Evolutionary conservation across 2,113 vertebrate species (phyloP).

Genomic region (Sterna hirundo): DNA sequence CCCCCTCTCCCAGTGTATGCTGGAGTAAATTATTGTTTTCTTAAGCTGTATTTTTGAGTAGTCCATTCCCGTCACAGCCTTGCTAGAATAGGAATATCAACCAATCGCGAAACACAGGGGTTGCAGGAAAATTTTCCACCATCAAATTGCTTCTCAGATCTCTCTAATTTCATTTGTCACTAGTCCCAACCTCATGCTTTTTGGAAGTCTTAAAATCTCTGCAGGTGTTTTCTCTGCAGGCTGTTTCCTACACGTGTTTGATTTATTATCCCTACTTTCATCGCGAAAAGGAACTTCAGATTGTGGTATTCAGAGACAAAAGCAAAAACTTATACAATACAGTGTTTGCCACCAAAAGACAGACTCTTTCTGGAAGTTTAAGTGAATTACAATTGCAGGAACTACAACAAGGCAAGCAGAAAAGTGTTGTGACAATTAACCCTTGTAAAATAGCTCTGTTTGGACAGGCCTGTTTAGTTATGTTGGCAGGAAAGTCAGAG

Average conservation of each 20-base stretch:
- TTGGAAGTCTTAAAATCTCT: neutral
- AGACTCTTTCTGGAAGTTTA: neutral
- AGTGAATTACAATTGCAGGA: neutral
- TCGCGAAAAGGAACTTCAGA: neutral
- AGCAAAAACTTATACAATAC: neutral
- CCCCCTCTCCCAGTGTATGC: neutral
- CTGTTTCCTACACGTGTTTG: neutral
- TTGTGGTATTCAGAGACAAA: neutral
- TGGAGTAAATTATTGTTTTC: constrained; percentile 26
- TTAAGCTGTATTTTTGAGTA: neutral
- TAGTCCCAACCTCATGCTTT: neutral
- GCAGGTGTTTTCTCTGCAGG: constrained; percentile 42
- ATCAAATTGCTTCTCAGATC: neutral
- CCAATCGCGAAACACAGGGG: neutral
- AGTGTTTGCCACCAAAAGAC: neutral
- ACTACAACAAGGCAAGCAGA: neutral
- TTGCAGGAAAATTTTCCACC: neutral
- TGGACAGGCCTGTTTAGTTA: constrained; percentile 56
- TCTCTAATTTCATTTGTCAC: neutral
- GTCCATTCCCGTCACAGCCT: neutral
- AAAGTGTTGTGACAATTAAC: constrained; percentile 51
- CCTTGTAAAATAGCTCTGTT: constrained; percentile 49
- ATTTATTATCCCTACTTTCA: neutral
- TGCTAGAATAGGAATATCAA: neutral
- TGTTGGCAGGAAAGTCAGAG: constrained; percentile 37